Evolutionary conservation across 37 sponge, comb jelly and placozoan genomes (phyloP).

Genomic region (Ianthella basta): DNA sequence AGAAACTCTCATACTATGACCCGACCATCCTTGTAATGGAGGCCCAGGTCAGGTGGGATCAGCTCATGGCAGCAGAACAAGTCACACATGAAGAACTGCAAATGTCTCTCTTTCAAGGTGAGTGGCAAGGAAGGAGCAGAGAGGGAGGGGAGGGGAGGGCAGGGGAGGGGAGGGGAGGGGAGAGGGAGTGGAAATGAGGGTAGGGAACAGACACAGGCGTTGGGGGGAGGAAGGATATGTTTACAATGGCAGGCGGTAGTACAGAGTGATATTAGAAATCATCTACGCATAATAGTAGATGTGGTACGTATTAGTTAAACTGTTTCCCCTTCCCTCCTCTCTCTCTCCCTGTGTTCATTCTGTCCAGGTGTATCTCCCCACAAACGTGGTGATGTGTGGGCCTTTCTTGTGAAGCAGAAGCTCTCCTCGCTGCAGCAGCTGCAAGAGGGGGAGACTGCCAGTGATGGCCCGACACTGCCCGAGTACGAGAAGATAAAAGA

Average conservation of each 20-base stretch:
- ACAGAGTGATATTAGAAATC: no score
- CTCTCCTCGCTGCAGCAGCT: not conserved
- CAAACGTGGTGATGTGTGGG: conserved; percentile 75
- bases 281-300: no score
- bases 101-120: conserved; percentile 1
- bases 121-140: not conserved
- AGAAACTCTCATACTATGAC: conserved; percentile 36
- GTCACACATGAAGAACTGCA: not conserved
- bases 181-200: no score
- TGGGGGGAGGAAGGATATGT: no score
- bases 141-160: no score
- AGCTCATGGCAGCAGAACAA: not conserved
- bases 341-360: not conserved
- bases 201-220: no score
- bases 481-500: conserved; percentile 22
- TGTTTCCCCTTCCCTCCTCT: no score
- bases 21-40: conserved; percentile 21
- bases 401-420: conserved; percentile 13
- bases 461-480: not conserved
- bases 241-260: no score
- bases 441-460: conserved; percentile 8
- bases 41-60: not conserved
- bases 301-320: no score
- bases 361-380: conserved; percentile 64
- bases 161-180: no score